A percentile compares a stretch with the other conserved stretches of the same genome.
These are phyloP conservation scores for Syngnathoides biaculeatus DNA, from an alignment of 2,113 vertebrate genomes.

Conservation along the genomic window DNA sequence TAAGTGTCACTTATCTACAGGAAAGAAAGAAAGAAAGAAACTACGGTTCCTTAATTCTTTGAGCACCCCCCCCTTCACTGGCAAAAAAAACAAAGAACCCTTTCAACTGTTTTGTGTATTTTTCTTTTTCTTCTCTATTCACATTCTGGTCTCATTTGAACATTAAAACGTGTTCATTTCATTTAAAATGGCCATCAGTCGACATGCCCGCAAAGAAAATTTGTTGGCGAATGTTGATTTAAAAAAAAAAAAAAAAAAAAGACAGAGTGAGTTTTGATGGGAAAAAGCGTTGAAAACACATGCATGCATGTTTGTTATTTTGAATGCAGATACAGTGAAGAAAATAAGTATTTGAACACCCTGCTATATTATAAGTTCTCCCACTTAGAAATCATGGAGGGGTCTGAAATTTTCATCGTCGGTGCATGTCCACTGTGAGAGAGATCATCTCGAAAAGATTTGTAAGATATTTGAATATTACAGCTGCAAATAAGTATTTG, in stretches of 20 bases:
- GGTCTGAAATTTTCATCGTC: too few relatives aligned
- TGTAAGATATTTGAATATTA: too few relatives aligned
- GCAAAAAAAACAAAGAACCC: slow-evolving; percentile 2
- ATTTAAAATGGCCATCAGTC: slow-evolving; percentile 61
- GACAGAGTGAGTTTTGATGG: slow-evolving; percentile 39
- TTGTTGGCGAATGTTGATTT: not conserved
- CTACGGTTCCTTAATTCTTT: slow-evolving; percentile 45
- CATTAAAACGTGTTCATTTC: slow-evolving; percentile 75
- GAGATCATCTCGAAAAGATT: too few relatives aligned
- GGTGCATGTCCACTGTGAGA: too few relatives aligned
- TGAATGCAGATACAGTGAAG: slow-evolving; percentile 18
- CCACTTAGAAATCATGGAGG: too few relatives aligned
- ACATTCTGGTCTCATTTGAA: slow-evolving; percentile 59
- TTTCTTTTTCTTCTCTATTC: slow-evolving; percentile 13
- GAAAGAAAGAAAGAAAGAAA: slow-evolving; percentile 63
- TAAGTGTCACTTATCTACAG: slow-evolving; percentile 73
- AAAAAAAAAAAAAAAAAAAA: slow-evolving; percentile 57
- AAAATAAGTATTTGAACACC: too few relatives aligned
- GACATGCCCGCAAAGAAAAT: slow-evolving; percentile 69
- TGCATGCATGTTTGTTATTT: slow-evolving; percentile 30
- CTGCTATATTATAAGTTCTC: too few relatives aligned
- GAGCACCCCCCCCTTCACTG: slow-evolving; percentile 42
- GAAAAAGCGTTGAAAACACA: slow-evolving; percentile 34
- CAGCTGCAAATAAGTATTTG: too few relatives aligned
- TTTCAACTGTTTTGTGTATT: slow-evolving; percentile 39